phyloP scores from a whole-genome alignment of 1,140 invertebrate species.

The Fopius arisanus region DNA sequence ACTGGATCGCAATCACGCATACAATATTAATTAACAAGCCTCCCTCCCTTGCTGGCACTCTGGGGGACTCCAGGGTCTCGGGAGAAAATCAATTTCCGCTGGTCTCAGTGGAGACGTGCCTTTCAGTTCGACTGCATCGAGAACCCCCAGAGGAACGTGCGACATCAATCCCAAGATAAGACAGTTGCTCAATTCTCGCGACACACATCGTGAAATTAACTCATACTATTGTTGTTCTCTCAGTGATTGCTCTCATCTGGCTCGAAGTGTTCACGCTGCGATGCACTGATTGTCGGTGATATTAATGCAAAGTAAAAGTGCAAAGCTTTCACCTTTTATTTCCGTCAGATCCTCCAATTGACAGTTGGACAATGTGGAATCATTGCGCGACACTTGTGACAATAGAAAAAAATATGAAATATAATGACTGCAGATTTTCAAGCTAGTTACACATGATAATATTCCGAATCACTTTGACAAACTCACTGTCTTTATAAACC shows the following conservation, averaged over 20 bases:
- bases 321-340: conserved; percentile 51
- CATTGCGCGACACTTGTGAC: conserved; percentile 25
- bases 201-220: too few relatives aligned
- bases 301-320: conserved; percentile 41
- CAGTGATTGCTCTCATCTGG: neutral
- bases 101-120: neutral
- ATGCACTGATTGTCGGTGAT: conserved; percentile 7
- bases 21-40: neutral
- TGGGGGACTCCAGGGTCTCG: neutral
- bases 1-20: neutral
- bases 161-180: too few relatives aligned
- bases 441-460: conserved; percentile 37
- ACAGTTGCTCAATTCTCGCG: too few relatives aligned
- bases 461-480: conserved; percentile 33
- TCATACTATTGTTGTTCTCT: neutral
- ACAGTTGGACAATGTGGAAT: neutral
- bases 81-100: neutral
- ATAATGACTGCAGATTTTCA: conserved; percentile 9
- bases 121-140: neutral
- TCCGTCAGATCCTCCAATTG: conserved; percentile 42
- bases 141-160: neutral
- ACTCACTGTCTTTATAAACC: conserved; percentile 30
- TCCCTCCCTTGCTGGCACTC: neutral
- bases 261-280: neutral
- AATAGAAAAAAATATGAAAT: conserved; percentile 37